Percentiles rank a stretch among this genome's conserved stretches.
Conservation (phyloP, 1,140 invertebrate genomes). For the Gyrodactylus salaris region DNA sequence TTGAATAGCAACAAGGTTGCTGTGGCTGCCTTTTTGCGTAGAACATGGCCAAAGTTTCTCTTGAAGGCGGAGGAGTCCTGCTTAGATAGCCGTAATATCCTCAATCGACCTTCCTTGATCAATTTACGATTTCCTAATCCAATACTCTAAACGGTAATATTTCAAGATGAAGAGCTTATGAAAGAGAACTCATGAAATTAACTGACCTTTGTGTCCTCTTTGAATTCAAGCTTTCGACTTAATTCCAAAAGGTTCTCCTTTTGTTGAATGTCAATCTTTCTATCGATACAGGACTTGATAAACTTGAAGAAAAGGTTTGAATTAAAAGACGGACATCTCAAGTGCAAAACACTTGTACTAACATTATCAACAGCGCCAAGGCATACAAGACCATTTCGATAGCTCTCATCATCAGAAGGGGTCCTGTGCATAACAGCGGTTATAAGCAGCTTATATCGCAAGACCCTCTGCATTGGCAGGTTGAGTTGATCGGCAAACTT, state of each 20-base stretch:
- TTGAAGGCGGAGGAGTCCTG: neutral
- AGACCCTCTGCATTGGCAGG: neutral
- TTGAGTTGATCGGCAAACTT: neutral
- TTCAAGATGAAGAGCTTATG: no score
- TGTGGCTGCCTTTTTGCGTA: neutral
- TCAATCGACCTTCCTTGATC: neutral
- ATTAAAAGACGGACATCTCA: no score
- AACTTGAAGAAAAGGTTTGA: neutral
- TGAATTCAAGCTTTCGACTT: neutral
- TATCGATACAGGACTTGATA: neutral
- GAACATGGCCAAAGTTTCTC: neutral
- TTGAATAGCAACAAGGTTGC: neutral
- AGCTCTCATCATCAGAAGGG: neutral
- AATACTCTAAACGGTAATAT: no score
- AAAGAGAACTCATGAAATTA: neutral
- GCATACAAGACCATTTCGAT: neutral
- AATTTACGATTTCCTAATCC: neutral
- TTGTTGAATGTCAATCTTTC: neutral
- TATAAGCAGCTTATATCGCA: neutral
- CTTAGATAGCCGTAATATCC: neutral
- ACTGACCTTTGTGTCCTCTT: neutral
- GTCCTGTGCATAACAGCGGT: neutral
- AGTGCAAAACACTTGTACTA: no score
- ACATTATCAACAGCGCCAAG: neutral
- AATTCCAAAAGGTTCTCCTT: neutral